phyloP scores from a whole-genome alignment of 2,113 vertebrate genomes.

The Lontra canadensis region DNA sequence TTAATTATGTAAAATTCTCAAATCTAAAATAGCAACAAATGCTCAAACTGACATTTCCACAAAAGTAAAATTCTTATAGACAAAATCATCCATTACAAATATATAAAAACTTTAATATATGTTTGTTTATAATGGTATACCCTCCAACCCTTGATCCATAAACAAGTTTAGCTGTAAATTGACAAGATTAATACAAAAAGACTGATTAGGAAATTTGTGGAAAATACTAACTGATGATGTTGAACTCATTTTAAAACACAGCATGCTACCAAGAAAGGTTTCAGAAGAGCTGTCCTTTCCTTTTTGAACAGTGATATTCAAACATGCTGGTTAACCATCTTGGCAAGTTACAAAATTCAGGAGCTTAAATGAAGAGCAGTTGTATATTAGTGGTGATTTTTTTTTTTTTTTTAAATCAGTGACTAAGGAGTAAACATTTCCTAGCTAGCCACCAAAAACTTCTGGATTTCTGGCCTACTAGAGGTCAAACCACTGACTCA shows the following conservation, averaged over 20 bases:
- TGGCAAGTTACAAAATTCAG: background rate
- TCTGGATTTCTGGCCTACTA: constrained; percentile 28
- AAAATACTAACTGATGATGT: background rate
- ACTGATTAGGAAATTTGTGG: background rate
- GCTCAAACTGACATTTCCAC: background rate
- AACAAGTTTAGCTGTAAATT: background rate
- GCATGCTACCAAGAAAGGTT: background rate
- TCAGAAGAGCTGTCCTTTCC: background rate
- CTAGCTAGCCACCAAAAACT: background rate
- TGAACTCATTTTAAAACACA: constrained; percentile 7
- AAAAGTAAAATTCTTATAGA: constrained; percentile 19
- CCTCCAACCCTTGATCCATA: background rate
- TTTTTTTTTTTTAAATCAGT: background rate
- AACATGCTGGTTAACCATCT: background rate
- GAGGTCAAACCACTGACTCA: constrained; percentile 45
- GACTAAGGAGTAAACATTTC: background rate
- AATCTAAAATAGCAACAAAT: background rate
- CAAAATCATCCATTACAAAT: background rate
- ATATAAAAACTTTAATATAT: background rate
- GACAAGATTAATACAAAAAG: background rate
- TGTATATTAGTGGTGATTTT: background rate
- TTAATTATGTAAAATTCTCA: background rate
- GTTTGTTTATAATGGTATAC: background rate
- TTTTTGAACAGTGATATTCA: background rate
- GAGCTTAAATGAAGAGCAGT: background rate